phyloP scores from a whole-genome alignment of 1,140 invertebrate species.

The Caenorhabditis tropicalis region DNA sequence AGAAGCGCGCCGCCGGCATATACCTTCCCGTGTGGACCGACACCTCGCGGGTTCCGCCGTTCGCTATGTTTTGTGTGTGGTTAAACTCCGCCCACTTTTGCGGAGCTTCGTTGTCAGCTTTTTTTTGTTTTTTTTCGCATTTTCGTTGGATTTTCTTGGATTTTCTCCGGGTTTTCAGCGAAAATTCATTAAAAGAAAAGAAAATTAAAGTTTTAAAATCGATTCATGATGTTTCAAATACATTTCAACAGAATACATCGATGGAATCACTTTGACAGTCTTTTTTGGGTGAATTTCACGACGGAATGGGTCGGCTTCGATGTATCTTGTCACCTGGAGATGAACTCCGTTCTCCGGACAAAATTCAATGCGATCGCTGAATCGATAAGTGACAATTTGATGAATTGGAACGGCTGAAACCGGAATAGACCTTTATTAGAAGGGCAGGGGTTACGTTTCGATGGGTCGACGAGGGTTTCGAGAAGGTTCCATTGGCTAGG shows the following conservation, averaged over 20 bases:
- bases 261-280: not conserved
- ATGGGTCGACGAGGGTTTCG: not conserved
- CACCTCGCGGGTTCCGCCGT: not conserved
- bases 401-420: not conserved
- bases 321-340: not conserved
- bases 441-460: not conserved
- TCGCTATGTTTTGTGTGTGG: not conserved
- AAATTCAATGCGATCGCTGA: not conserved
- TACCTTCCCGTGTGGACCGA: not conserved
- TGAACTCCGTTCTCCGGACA: not conserved
- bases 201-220: not conserved
- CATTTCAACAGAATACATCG: not conserved
- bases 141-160: no score
- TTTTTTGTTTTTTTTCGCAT: no score
- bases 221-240: constrained; percentile 3
- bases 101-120: no score
- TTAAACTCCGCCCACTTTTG: not conserved
- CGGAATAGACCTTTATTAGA: not conserved
- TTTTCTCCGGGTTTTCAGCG: no score
- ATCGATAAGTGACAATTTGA: not conserved
- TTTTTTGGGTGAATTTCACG: not conserved
- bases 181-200: no score
- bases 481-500: not conserved
- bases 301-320: not conserved
- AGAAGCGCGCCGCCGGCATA: not conserved